Conservation (phyloP, 1,140 invertebrate genomes). For the Drosophila neocordata region DNA sequence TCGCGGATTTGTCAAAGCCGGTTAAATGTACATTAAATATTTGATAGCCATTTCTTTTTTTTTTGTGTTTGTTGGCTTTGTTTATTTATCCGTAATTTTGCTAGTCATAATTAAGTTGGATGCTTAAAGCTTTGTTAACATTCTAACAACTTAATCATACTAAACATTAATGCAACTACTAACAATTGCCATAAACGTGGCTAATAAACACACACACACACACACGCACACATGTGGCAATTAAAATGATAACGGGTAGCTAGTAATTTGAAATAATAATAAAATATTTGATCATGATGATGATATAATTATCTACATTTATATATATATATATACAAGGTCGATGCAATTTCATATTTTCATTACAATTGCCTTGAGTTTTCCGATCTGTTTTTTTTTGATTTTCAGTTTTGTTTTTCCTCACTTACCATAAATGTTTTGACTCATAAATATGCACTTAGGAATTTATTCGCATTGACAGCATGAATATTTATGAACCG, state of each 20-base stretch:
- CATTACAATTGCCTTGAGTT: constrained; percentile 17
- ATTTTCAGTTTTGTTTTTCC: constrained; percentile 16
- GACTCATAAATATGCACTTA: constrained; percentile 70
- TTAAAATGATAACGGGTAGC: neutral
- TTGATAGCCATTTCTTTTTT: constrained; percentile 19
- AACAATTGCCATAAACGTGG: constrained; percentile 28
- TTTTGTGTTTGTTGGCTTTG: constrained; percentile 20
- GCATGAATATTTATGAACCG: constrained; percentile 67
- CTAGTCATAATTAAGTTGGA: constrained; percentile 47
- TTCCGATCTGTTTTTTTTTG: constrained; percentile 37
- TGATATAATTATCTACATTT: neutral
- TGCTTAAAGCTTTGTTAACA: constrained; percentile 17
- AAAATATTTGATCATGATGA: neutral
- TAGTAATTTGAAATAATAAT: too few relatives aligned
- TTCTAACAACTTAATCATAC: constrained; percentile 38
- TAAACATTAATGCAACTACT: constrained; percentile 6
- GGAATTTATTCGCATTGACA: constrained; percentile 56
- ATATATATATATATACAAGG: neutral
- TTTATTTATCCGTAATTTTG: constrained; percentile 42
- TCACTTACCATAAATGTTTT: constrained; percentile 55
- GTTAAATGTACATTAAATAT: constrained; percentile 39
- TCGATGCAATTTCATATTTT: constrained; percentile 5
- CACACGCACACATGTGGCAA: constrained; percentile 18
- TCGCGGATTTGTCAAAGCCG: constrained; percentile 16
- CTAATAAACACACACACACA: constrained; percentile 18